Percentiles rank a stretch among this genome's conserved stretches.
These are phyloP conservation scores for Engraulis encrasicolus DNA, from an alignment of 2,113 vertebrate species.

Conservation along the genomic window DNA sequence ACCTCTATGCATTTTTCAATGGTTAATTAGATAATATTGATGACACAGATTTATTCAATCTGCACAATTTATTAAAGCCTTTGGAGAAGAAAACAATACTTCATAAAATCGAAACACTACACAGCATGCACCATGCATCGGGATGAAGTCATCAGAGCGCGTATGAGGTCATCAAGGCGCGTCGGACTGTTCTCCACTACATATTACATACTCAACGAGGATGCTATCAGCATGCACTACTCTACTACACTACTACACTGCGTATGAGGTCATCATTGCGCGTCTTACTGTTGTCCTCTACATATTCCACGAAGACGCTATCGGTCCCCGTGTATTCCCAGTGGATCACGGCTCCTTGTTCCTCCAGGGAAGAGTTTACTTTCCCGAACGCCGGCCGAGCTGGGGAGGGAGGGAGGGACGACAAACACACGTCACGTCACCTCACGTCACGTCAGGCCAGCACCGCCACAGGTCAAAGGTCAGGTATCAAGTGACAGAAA, in stretches of 20 bases:
- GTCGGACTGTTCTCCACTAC: no score
- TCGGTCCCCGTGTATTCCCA: slow-evolving; percentile 94
- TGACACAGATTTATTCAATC: no score
- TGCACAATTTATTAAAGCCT: no score
- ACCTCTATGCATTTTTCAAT: no score
- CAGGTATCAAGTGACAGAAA: background rate
- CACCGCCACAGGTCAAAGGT: slow-evolving; percentile 28
- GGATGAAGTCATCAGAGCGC: background rate
- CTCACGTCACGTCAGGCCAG: no score
- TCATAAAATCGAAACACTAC: background rate
- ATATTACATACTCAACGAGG: no score
- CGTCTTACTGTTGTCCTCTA: slow-evolving; percentile 94
- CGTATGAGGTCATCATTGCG: slow-evolving; percentile 28
- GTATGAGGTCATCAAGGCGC: no score
- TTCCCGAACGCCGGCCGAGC: slow-evolving; percentile 85
- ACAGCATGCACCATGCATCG: background rate
- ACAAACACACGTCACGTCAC: slow-evolving; percentile 68
- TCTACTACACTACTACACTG: no score
- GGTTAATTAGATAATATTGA: no score
- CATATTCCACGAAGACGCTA: slow-evolving; percentile 94
- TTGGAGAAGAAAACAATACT: no score
- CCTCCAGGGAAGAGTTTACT: slow-evolving; percentile 83
- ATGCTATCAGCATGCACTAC: no score
- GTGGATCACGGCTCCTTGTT: slow-evolving; percentile 87
- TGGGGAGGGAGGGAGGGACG: slow-evolving; percentile 80